Base-by-base conservation (phyloP, 2,113 vertebrate genomes). In the Potamarius usumacintae region DNA sequence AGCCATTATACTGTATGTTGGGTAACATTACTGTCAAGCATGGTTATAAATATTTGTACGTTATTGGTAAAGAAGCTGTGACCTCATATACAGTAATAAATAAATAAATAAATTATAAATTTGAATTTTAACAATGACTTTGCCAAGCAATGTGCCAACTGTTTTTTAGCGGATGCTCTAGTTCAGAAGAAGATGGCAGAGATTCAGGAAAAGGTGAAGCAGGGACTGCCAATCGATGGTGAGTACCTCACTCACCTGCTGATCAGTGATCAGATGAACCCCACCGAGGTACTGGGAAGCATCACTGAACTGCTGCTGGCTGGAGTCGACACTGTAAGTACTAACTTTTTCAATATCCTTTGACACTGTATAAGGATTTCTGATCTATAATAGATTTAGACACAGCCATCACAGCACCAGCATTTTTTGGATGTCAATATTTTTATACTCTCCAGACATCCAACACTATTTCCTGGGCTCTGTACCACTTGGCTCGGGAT, bases 231-330 rank as follows among this genome's bases (percentile, higher is more conserved):
- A 0, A 8, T 95, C 82, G 93, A 95, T 76, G 96, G 95, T 8
- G 95, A 94, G 42, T 97, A 96, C 85, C 95, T 97, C 42, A 96
- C 96, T 2, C 94, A 96, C 90, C 94, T 97, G 82, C 93, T 97
- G 87, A 90, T 94, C 89, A 93, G 93, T 7, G 92, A 95, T 2
- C 90, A 95, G 92, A 95, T 96, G 95, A 94, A 88, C 3, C 72
- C 93, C 42, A 90, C 89, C 0, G 95, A 96, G 90, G 93, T 97
- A 82, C 89, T 96, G 86, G 96, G 95, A 81, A 96, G 96, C 91
- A 92, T 96, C 71, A 95, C 95, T 0, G 96, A 96, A 53, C 92
- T 97, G 42, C 93, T 97, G 30, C 86, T 96, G 90, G 96, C 95
- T 17, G 96, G 96, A 82, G 96, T 96, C 2, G 96, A 97, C 92